Conservation (phyloP, 92 coral and sea anemone genomes). For the Phenganax marumi region DNA sequence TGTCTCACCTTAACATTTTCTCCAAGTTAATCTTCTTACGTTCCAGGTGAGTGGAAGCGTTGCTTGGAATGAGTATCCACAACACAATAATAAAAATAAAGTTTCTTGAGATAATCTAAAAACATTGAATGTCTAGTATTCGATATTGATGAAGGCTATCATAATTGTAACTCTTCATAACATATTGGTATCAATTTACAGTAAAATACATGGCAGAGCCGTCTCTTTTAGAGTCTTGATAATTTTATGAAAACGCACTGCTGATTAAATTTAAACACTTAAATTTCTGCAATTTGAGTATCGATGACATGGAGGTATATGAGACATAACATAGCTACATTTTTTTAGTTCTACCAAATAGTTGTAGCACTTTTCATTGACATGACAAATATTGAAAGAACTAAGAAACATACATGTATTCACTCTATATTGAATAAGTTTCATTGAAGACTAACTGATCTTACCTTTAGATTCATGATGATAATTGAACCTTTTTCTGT, state of each 20-base stretch:
- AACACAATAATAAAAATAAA: not conserved
- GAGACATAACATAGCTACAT: too few relatives aligned
- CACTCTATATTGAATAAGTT: not conserved
- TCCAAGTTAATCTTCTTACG: not conserved
- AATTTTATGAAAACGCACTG: too few relatives aligned
- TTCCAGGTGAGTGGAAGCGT: not conserved
- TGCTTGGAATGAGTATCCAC: not conserved
- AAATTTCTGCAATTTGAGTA: too few relatives aligned
- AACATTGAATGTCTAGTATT: not conserved
- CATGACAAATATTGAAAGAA: not conserved
- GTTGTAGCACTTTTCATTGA: not conserved
- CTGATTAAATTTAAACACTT: too few relatives aligned
- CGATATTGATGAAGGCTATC: not conserved
- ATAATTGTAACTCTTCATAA: not conserved
- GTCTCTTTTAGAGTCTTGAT: too few relatives aligned
- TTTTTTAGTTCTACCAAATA: too few relatives aligned
- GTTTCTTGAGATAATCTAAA: not conserved
- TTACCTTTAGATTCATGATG: constrained; percentile 8
- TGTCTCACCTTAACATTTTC: not conserved
- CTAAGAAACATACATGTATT: not conserved
- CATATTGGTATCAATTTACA: not conserved
- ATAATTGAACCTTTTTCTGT: not conserved
- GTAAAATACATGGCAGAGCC: too few relatives aligned
- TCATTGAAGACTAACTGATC: not conserved
- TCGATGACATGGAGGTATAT: too few relatives aligned